Base-by-base conservation (phyloP, 2,113 vertebrate genomes). In the Lophotis ruficrista region DNA sequence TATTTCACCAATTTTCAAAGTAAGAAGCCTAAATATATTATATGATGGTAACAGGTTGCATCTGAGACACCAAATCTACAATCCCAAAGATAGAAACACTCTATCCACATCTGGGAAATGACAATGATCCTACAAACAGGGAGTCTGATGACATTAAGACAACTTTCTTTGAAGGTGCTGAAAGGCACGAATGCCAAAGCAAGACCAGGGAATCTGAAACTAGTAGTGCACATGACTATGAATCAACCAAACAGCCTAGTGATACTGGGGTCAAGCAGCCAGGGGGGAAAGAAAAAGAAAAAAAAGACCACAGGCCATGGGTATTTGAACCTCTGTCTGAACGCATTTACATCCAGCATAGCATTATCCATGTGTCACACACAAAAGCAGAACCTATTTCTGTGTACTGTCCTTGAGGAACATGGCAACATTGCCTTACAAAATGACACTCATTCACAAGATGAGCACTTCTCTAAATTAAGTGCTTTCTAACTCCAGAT, bases 381-480 rank as follows among this genome's bases (percentile, higher is more conserved):
- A 68, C 62, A 79, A 80, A 94, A 91, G 62, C 2, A 2, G 93
- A 89, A 37, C 53, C 45, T 88, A 71, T 89, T 94, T 71, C 69
- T 51, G 48, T 41, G 41, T 0, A 0, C 41, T 76, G 3, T 25
- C 71, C 62, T 77, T 65, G 57, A 91, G 58, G 70, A 95, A 88
- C 1, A 14, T 53, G 69, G 75, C 90, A 66, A 41, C 61, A 77
- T 19, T 80, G 70, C 70, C 78, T 85, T 54, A 91, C 85, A 85
- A 90, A 87, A 83, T 19, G 78, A 45, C 25, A 57, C 17, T 83
- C 12, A 41, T 53, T 89, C 87, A 88, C 2, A 14, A 85, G 84
- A 93, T 17, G 21, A 78, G 38, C 24, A 8, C 71, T 94, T 90
- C 78, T 86, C 92, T 95, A 94, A 94, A 93, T 72, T 53, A 87